Percentiles rank a stretch among this genome's conserved stretches.
phyloP scores from a whole-genome alignment of 2,113 vertebrate species.

The Furnarius figulus region DNA sequence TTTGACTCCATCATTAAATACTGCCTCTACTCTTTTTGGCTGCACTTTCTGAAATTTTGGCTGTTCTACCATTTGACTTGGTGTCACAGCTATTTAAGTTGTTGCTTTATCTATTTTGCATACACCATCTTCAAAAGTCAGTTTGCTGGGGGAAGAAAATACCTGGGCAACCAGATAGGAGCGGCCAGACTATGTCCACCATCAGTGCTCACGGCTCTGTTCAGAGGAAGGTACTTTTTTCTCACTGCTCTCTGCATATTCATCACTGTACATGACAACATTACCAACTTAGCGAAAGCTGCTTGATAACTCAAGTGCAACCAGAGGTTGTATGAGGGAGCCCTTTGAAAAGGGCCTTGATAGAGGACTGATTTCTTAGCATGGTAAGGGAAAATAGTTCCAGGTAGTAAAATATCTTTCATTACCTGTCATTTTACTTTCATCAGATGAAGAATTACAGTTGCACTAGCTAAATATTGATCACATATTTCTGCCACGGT shows the following conservation, averaged over 20 bases:
- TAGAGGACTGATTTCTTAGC: neutral
- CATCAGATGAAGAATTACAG: neutral
- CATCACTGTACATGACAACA: accelerated
- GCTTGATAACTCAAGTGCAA: neutral
- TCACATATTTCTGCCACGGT: neutral
- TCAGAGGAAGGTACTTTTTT: neutral
- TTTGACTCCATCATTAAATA: neutral
- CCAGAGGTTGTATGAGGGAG: neutral
- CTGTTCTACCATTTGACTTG: neutral
- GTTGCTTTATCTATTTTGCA: neutral
- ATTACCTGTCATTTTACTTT: neutral
- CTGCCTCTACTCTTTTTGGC: neutral
- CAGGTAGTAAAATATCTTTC: neutral
- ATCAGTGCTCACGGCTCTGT: neutral
- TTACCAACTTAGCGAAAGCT: neutral
- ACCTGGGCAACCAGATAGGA: neutral
- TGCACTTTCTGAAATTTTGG: neutral
- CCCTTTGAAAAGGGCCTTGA: neutral
- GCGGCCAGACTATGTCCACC: neutral
- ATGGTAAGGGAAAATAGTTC: neutral
- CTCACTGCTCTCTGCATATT: neutral
- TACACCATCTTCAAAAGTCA: neutral
- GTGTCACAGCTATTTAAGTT: neutral
- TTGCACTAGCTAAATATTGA: neutral
- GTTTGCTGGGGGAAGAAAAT: neutral